Conservation (phyloP, 2,113 vertebrate species). For the Myrmophylax atrothorax region DNA sequence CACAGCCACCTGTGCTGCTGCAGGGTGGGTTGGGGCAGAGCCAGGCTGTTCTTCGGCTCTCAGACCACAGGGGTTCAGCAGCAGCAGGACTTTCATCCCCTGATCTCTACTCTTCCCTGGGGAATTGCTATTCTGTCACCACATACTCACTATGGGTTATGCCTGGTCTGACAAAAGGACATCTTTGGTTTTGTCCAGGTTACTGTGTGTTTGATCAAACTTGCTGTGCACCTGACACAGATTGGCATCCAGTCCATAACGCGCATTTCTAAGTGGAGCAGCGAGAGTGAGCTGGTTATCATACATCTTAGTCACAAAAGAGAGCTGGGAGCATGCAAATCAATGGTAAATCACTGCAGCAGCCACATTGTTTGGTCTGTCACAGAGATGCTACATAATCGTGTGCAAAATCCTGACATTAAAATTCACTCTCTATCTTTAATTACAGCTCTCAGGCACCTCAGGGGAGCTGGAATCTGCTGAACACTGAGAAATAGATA, state of each 20-base stretch:
- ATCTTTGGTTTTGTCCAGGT: not conserved
- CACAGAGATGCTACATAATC: not conserved
- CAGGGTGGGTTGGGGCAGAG: accelerated
- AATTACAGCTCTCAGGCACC: conserved; percentile 38
- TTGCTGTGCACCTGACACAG: not conserved
- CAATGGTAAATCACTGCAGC: not conserved
- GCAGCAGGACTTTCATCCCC: not conserved
- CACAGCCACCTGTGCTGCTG: not conserved
- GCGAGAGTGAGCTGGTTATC: not conserved
- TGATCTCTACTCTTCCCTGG: not conserved
- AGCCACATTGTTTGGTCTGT: not conserved
- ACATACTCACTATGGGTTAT: not conserved
- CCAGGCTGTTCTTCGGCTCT: not conserved
- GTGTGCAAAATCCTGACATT: not conserved
- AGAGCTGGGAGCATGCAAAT: not conserved
- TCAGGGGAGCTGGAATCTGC: conserved; percentile 50
- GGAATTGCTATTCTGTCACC: not conserved
- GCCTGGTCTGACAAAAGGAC: not conserved
- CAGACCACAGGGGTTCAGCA: not conserved
- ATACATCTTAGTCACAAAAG: not conserved
- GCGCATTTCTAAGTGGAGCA: not conserved
- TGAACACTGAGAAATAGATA: not conserved
- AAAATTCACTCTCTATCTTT: not conserved
- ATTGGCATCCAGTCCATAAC: not conserved
- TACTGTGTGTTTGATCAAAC: accelerated